A percentile compares a stretch with the other conserved stretches of the same genome.
phyloP scores from a whole-genome alignment of 1,140 invertebrate species.

The Drosophila takahashii region DNA sequence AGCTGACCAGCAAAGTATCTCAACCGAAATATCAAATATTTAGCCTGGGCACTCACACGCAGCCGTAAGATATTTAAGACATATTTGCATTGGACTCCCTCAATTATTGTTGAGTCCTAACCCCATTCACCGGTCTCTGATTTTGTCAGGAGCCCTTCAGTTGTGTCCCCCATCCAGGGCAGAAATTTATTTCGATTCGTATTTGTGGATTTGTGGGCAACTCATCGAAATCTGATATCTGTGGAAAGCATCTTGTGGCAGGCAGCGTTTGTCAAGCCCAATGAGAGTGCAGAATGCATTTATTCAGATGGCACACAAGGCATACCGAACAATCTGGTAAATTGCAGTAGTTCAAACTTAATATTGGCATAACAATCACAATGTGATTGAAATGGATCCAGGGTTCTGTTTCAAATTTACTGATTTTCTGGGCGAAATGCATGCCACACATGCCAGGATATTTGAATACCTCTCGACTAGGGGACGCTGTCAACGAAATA shows the following conservation, averaged over 20 bases:
- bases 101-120: conserved; percentile 10
- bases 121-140: conserved; percentile 7
- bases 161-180: conserved; percentile 31
- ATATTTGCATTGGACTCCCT: conserved; percentile 44
- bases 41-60: background rate
- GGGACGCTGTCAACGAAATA: background rate
- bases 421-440: conserved; percentile 12
- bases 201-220: conserved; percentile 23
- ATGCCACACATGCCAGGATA: conserved; percentile 4
- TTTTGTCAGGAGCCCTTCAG: conserved; percentile 23
- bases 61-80: conserved; percentile 2
- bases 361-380: conserved; percentile 32
- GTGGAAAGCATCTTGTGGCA: conserved; percentile 10
- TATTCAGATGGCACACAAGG: conserved; percentile 20
- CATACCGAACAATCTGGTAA: conserved; percentile 20
- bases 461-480: conserved; percentile 8
- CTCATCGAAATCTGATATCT: conserved; percentile 25
- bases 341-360: conserved; percentile 19
- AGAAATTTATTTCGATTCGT: conserved; percentile 23
- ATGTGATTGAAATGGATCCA: conserved; percentile 21
- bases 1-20: conserved; percentile 5
- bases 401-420: conserved; percentile 8
- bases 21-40: conserved; percentile 20
- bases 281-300: conserved; percentile 23
- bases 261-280: conserved; percentile 32